Evolutionary conservation across 2,888 invertebrate species (phyloP), one percentile per base, ranked within the genome.

Genomic region (Tenthredo amoena): DNA sequence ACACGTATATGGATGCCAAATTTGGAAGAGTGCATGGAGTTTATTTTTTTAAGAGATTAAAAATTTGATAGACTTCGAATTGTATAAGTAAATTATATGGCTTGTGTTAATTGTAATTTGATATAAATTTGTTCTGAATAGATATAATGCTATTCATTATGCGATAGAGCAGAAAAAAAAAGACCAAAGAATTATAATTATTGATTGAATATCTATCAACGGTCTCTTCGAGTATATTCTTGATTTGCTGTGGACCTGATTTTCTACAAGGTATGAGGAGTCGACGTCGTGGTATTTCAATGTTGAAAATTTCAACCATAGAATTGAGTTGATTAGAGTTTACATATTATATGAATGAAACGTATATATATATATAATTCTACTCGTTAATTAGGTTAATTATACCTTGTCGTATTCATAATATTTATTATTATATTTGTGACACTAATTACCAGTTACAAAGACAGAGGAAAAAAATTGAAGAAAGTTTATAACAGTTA

Each of bases 361-460:
- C 62, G 62, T 26, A 26, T 3, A 62, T 12, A 21, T 9, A n/a
- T 68, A 12, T 15, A 31, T 37, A 37, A 21, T 18, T 43, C 12
- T 5, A 74, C 72, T 74, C 72, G 43, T 74, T 43, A 43, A 43
- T 31, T 43, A 31, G 43, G 43, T 21, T 43, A 43, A 43, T 74
- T 74, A 43, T 43, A 74, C 40, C 72, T 74, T 74, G 10, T 21
- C 72, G 43, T 74, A 43, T 74, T 74, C 40, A 43, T 43, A 10
- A 21, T 12, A 43, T 21, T 74, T 2, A 15, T 34, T 71, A 71
- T 31, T 37, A 18, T 62, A 62, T 26, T 26, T 26, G 62, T 71
- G 15, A 71, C 31, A 71, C 34, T 71, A 31, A 37, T 71, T 71
- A 34, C 15, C 7, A 71, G 26, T 62, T 62, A 21, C 3, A 26